phyloP scores from a whole-genome alignment of 2,113 vertebrate genomes.

The Cryptomyrus ogoouensis region DNA sequence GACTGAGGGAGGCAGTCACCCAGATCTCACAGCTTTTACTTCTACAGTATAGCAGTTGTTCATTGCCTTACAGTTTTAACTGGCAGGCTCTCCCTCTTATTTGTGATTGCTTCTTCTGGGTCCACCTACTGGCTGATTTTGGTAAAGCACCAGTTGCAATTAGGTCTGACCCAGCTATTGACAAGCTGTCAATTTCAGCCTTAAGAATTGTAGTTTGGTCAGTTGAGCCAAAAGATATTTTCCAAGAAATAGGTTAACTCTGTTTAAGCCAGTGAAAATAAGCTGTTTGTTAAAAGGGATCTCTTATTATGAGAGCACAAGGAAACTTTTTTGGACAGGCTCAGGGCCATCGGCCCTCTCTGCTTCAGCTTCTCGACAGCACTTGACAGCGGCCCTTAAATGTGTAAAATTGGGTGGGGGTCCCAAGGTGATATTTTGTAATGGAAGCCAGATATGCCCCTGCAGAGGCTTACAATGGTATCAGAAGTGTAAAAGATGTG shows the following conservation, averaged over 20 bases:
- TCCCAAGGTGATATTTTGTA: not conserved
- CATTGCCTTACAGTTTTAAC: slow-evolving; percentile 40
- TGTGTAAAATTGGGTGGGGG: not conserved
- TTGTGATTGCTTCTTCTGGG: not conserved
- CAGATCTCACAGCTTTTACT: slow-evolving; percentile 45
- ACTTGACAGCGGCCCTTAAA: not conserved
- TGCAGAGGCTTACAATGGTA: not conserved
- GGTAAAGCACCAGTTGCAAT: not conserved
- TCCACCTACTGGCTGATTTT: not conserved
- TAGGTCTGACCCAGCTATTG: not conserved
- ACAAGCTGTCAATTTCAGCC: not conserved
- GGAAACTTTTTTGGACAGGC: too few relatives aligned
- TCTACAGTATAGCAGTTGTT: slow-evolving; percentile 25
- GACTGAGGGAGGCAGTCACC: slow-evolving; percentile 42
- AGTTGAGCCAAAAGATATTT: not conserved
- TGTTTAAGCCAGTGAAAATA: not conserved
- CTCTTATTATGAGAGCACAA: not conserved
- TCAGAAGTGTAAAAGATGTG: not conserved
- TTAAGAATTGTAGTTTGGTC: not conserved
- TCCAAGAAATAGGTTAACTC: not conserved
- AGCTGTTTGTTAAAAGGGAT: not conserved
- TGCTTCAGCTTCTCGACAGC: not conserved
- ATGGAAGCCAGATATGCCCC: not conserved
- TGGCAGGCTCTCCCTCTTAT: slow-evolving; percentile 31
- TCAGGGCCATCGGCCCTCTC: not conserved